Percentiles rank a stretch among this genome's conserved stretches.
phyloP scores from a whole-genome alignment of 2,888 invertebrate genomes.

The Sesia apiformis region DNA sequence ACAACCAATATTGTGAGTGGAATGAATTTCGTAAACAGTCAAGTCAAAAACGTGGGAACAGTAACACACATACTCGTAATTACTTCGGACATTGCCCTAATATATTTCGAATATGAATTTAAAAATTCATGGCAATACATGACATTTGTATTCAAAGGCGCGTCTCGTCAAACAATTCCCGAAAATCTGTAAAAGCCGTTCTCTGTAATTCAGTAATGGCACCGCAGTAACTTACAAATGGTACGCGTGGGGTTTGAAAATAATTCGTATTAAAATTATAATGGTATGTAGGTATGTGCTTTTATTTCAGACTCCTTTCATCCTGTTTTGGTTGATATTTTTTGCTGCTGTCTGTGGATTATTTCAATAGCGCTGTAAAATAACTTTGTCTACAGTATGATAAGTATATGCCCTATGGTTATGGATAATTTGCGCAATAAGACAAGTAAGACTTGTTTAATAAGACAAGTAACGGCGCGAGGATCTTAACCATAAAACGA shows the following conservation, averaged over 20 bases:
- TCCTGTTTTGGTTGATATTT: too few species aligned
- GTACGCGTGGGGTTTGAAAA: conserved; percentile 8
- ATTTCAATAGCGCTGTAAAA: too few species aligned
- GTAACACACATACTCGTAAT: background rate
- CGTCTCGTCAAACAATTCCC: conserved; percentile 14
- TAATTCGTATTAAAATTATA: conserved; percentile 7
- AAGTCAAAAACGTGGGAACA: background rate
- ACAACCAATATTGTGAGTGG: conserved; percentile 1
- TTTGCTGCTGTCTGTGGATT: too few species aligned
- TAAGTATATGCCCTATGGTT: too few species aligned
- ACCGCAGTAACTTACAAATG: conserved; percentile 4
- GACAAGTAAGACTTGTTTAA: too few species aligned
- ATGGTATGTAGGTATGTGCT: conserved; percentile 3
- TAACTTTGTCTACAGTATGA: too few species aligned
- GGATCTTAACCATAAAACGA: too few species aligned
- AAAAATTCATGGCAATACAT: background rate
- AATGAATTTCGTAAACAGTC: background rate
- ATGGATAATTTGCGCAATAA: too few species aligned
- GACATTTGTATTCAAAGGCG: conserved; percentile 16
- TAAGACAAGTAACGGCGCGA: too few species aligned
- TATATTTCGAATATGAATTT: background rate
- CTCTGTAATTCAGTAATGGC: conserved; percentile 10
- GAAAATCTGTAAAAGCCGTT: conserved; percentile 17
- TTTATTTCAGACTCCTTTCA: conserved; percentile 1
- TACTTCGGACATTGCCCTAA: too few species aligned